A percentile compares a stretch with the other conserved stretches of the same genome.
These are phyloP conservation scores for Etheostoma perlongum DNA, from an alignment of 2,797 vertebrate species.

Conservation along the genomic window DNA sequence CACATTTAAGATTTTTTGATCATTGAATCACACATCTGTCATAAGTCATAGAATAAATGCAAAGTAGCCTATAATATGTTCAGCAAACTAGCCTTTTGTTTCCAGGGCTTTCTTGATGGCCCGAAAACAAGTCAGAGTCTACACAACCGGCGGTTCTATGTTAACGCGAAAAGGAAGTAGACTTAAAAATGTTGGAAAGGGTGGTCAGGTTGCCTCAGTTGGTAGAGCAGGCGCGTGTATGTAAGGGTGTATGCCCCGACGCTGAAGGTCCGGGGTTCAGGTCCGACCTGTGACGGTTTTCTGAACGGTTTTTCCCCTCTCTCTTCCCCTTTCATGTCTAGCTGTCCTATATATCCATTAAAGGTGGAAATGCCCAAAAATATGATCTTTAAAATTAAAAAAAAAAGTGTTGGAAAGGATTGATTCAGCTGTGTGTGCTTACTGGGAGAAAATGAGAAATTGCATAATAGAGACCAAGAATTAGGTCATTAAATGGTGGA, in stretches of 20 bases:
- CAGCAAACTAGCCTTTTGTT: not conserved
- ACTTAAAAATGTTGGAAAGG: not conserved
- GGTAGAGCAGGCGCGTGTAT: too few relatives aligned
- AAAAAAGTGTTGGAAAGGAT: not conserved
- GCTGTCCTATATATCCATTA: too few relatives aligned
- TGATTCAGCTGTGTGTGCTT: conserved; percentile 10
- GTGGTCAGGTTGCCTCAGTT: too few relatives aligned
- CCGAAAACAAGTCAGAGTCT: not conserved
- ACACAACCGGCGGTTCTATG: not conserved
- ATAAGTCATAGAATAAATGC: conserved; percentile 53
- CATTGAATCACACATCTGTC: conserved; percentile 89
- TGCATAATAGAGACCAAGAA: conserved; percentile 5
- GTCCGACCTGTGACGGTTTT: too few relatives aligned
- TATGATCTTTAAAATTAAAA: too few relatives aligned
- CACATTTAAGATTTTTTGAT: conserved; percentile 36
- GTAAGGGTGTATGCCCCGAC: too few relatives aligned
- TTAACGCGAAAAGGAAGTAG: not conserved
- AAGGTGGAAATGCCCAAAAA: too few relatives aligned
- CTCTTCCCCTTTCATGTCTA: too few relatives aligned
- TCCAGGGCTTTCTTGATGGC: not conserved
- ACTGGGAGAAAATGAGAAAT: not conserved
- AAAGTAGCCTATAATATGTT: not conserved
- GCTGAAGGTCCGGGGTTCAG: too few relatives aligned
- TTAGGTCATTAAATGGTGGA: conserved; percentile 21
- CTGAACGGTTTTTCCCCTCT: too few relatives aligned